Base-by-base conservation (phyloP, 1,140 invertebrate species). In the Colletes gigas region DNA sequence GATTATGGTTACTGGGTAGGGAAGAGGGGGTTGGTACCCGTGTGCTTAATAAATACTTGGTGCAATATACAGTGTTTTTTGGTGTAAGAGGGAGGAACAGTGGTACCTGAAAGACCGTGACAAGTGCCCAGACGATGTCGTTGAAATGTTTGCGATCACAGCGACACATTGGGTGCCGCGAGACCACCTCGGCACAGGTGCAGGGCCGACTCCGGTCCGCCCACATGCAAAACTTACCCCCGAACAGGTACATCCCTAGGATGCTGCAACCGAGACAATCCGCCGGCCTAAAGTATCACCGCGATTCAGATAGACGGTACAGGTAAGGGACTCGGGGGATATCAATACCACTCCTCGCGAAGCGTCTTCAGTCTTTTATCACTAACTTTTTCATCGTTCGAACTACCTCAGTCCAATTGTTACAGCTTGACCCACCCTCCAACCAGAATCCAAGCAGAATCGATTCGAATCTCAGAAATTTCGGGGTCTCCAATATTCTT, bases 221-320 rank as follows among this genome's bases (percentile, higher is more conserved):
- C 94, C 96, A 97, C 96, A 98, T 98, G 97, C 98, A 99, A 98
- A 99, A 99, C 96, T 98, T 98, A 97, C 98, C 98, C 94, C 98
- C 98, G 96, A 99, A 99, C 94, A 99, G 97, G 95, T 98, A 98
- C 98, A 98, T 99, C 94, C 98, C 98, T 95, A 98, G 97, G 94
- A 98, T 98, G 96, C 98, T 98, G 97, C 93, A 94, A 94, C 90
- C 91, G 90, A 94, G 92, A 94, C 89, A 92, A 92, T 92, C 92
- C 91, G 82, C 86, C 82, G 87, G 90, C 92, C 91, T 92, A 92
- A 91, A 90, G 88, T 91, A 90, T 81, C 84, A 68, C 84, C 85
- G 73, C 67, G 62, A 78, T 65, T 82, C 71, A 86, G 68, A 78
- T 83, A 54, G 62, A 66, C 30, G 65, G 39, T 66, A 52, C 21